Evolutionary conservation across 2,888 invertebrate species (phyloP).

Genomic region (Hypercompe scribonia): DNA sequence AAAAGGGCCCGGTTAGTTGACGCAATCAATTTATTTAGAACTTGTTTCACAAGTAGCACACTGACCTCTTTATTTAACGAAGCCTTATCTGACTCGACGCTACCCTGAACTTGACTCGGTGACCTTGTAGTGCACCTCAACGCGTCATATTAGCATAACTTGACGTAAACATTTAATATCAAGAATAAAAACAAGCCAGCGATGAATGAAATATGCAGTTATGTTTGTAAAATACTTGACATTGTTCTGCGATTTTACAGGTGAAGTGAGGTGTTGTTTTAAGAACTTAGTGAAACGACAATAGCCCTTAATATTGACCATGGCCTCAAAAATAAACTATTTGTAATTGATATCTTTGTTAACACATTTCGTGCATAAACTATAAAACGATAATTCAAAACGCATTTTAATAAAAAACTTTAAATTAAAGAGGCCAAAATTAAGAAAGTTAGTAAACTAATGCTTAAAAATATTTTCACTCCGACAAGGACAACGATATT

Average conservation of each 20-base stretch:
- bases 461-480: neutral
- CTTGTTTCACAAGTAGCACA: constrained; percentile 16
- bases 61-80: constrained; percentile 49
- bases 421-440: neutral
- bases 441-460: neutral
- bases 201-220: neutral
- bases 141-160: neutral
- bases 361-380: neutral
- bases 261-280: neutral
- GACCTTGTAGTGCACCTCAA: constrained; percentile 33
- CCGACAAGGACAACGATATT: neutral
- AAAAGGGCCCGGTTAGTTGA: constrained; percentile 30
- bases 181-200: constrained; percentile 17
- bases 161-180: constrained; percentile 25
- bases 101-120: constrained; percentile 62
- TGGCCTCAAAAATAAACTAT: neutral
- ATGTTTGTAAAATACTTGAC: neutral
- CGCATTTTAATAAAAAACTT: neutral
- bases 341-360: neutral
- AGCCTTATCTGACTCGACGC: constrained; percentile 37
- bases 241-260: neutral
- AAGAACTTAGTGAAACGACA: neutral
- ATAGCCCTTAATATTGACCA: neutral
- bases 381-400: neutral
- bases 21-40: constrained; percentile 33